Evolutionary conservation across 2,113 vertebrate genomes (phyloP), one percentile per base, ranked within the genome.

Genomic region (Ptilonorhynchus violaceus): DNA sequence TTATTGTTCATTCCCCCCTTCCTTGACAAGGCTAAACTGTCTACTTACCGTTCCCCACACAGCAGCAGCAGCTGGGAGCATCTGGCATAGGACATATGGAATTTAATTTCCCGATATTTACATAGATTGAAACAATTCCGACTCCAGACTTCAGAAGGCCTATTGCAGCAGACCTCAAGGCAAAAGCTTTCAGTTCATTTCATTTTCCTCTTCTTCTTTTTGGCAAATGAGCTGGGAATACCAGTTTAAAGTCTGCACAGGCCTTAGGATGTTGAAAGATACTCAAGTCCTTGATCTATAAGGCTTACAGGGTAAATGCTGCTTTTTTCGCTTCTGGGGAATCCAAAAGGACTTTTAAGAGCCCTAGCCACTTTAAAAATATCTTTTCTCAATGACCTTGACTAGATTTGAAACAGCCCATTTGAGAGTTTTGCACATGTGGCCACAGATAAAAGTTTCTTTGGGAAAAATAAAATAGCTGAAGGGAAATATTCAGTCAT

Each of bases 41-140:
- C 97, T 96, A 44, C 91, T 98, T 92, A 94, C 97, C 0, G 35
- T 84, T 97, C 97, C 85, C 88, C 60, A 64, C 95, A 95, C 97
- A 97, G 96, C 97, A 97, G 97, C 89, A 96, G 96, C 97, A 97
- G 98, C 97, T 98, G 97, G 95, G 95, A 97, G 95, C 97, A 98
- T 98, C 97, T 98, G 98, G 97, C 95, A 89, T 33, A 70, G 90
- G 96, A 97, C 97, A 98, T 96, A 98, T 91, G 97, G 98, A 98
- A 98, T 98, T 97, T 97, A 98, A 98, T 98, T 98, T 97, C 97
- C 96, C 96, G 80, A 98, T 98, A 98, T 98, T 98, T 98, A 98
- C 98, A 98, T 98, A 98, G 97, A 98, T 98, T 97, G 97, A 97
- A 98, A 97, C 96, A 97, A 97, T 94, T 97, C 97, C 2, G 93